A percentile compares a stretch with the other conserved stretches of the same genome.
Evolutionary conservation across 2,797 vertebrate species (phyloP).

Genomic region (Sarcoramphus papa): DNA sequence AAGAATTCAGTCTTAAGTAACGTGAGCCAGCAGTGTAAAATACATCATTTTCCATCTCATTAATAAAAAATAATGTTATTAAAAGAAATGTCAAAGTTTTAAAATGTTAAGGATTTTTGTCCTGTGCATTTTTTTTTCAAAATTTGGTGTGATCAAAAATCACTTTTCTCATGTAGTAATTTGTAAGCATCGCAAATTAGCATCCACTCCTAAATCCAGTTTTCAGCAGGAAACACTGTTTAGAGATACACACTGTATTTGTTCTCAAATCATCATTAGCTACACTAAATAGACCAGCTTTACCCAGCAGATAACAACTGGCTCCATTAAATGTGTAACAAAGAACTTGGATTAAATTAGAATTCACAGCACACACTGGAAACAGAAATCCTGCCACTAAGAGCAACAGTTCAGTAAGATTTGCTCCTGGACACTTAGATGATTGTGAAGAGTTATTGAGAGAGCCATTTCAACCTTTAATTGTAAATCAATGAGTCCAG

Average conservation of each 20-base stretch:
- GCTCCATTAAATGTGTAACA: background rate
- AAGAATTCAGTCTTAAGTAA: background rate
- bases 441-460: background rate
- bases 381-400: background rate
- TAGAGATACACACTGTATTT: background rate
- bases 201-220: background rate
- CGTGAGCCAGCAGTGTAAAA: background rate
- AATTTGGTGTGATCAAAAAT: background rate
- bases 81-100: background rate
- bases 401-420: background rate
- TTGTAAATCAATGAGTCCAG: background rate
- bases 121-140: background rate
- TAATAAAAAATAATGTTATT: background rate
- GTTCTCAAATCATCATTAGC: background rate
- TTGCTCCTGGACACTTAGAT: background rate
- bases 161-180: background rate
- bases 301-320: background rate
- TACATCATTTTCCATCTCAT: background rate
- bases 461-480: background rate
- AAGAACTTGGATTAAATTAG: background rate
- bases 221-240: background rate
- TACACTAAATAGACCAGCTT: background rate
- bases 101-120: background rate
- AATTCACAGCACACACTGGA: background rate
- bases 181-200: background rate